Evolutionary conservation across 2,888 invertebrate genomes (phyloP), one percentile per base, ranked within the genome.

Genomic region (Corythucha ciliata): DNA sequence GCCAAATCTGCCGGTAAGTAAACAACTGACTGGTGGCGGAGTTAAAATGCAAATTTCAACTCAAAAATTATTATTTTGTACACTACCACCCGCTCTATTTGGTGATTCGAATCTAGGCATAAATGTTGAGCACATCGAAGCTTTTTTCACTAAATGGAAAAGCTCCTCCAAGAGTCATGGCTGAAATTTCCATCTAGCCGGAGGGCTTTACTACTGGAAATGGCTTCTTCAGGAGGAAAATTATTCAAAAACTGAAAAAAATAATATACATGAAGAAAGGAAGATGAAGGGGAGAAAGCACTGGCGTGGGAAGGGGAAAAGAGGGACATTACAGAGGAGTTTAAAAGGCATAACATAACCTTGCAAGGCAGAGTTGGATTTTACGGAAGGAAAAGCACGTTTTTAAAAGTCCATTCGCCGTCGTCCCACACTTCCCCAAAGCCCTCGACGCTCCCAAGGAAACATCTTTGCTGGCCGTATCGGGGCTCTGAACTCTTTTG

Each of bases 71-170:
- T 46, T 37, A 16, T 42, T 20, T 4, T 25, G 33, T 27, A 24
- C 41, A 36, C n/a, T n/a, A n/a, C n/a, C n/a, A n/a, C n/a, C n/a
- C n/a, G n/a, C 37, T 14, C 21, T 32, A 18, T 34, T 33, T 16
- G 21, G 16, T 12, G 2, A 2, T n/a, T 12, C n/a, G n/a, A n/a
- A n/a, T 66, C 10, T 61, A 76, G 89, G 90, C 18, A 81, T 91
- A 44, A 79, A 83, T 61, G 74, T 89, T 49, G 85, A 90, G 68
- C 79, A 82, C 64, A 83, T 91, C 60, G 80, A 79, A 60, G 79
- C 80, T 60, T 92, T 91, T 73, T 83, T 85, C 70, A 73, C 78
- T 40, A 88, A 86, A 70, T 91, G 89, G 83, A 87, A 87, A 67
- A 81, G 82, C 61, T 75, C 78, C 22, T 72, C 74, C 54, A 78